Evolutionary conservation across 2,113 vertebrate genomes (phyloP), one percentile per base, ranked within the genome.

Genomic region (Dasyprocta punctata): DNA sequence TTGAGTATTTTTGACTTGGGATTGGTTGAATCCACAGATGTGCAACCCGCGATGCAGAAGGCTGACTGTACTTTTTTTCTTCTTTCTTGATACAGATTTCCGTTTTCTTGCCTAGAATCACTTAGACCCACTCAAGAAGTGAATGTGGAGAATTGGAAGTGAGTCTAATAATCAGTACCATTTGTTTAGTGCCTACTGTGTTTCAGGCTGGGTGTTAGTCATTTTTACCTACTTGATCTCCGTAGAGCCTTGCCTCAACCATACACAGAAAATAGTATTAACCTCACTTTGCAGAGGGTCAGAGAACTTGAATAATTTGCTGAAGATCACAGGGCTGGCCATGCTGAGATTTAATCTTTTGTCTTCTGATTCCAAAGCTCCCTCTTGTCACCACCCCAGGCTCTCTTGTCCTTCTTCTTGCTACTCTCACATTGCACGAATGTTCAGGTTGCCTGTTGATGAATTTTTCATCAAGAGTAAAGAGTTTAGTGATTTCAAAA

Each of bases 161-260:
- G 30, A 20, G 36, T 69, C 0, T 10, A 9, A 6, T 41, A 0
- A 36, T 3, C 7, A 13, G 77, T 78, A 24, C 22, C 47, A 36
- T 30, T 28, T 75, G 13, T 5, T 54, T 44, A 16, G 61, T 6
- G 26, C 22, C 65, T 19, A 0, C 63, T 33, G 1, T 1, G 30
- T 22, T 36, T 26, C 44, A 10, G 14, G 38, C 38, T 30, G 6
- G 9, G 10, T 12, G 20, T 65, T 49, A 14, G 54, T 60, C 17
- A 30, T 83, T 69, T 91, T 63, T 54, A n/a, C 0, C 14, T 47
- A 1, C 5, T 86, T 61, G 73, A n/a, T 65, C 38, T 71, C 28
- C 0, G 2, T 12, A 13, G 60, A 80, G 38, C 41, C 11, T 54
- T 49, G 2, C 1, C 0, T 19, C 20, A 7, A 1, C 20, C 2